Evolutionary conservation across 2,888 invertebrate genomes (phyloP).

Genomic region (Atherix ibis): DNA sequence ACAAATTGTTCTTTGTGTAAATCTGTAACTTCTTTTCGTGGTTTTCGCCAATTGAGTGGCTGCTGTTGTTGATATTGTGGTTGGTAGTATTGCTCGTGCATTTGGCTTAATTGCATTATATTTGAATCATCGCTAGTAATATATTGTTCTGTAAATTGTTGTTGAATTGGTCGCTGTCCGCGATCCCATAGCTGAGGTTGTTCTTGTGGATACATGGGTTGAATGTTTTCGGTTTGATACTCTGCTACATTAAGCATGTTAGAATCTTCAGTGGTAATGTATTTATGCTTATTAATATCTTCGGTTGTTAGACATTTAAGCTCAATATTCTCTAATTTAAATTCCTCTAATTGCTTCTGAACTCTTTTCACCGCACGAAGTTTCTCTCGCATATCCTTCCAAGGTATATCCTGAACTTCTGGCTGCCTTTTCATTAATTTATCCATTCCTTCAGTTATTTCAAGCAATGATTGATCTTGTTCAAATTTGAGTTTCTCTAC

Average conservation of each 20-base stretch:
- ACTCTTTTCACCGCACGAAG: slow-evolving; percentile 27
- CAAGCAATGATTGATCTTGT: slow-evolving; percentile 29
- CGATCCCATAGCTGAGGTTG: slow-evolving; percentile 25
- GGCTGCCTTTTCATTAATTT: slow-evolving; percentile 25
- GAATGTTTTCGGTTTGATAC: slow-evolving; percentile 24
- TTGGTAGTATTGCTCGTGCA: slow-evolving; percentile 14
- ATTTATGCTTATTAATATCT: slow-evolving; percentile 25
- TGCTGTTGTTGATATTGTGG: slow-evolving; percentile 17
- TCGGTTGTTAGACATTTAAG: too few relatives aligned
- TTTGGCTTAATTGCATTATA: slow-evolving; percentile 22
- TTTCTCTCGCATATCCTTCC: slow-evolving; percentile 31
- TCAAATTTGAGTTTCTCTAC: slow-evolving; percentile 28
- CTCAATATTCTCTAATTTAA: slow-evolving; percentile 33
- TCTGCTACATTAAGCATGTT: slow-evolving; percentile 28
- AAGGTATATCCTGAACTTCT: slow-evolving; percentile 23
- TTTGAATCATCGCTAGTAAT: slow-evolving; percentile 19
- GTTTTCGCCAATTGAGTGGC: slow-evolving; percentile 26
- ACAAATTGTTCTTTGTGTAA: slow-evolving; percentile 12
- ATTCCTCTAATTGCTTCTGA: slow-evolving; percentile 31
- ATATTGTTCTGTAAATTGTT: not conserved
- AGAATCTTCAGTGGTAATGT: slow-evolving; percentile 24
- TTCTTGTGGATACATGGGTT: slow-evolving; percentile 23
- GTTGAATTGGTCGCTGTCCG: not conserved
- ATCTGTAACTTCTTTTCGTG: slow-evolving; percentile 11
- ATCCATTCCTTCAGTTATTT: slow-evolving; percentile 29